Percentiles rank a stretch among this genome's conserved stretches.
Evolutionary conservation across 2,113 vertebrate species (phyloP).

Genomic region (Myotis lucifugus): DNA sequence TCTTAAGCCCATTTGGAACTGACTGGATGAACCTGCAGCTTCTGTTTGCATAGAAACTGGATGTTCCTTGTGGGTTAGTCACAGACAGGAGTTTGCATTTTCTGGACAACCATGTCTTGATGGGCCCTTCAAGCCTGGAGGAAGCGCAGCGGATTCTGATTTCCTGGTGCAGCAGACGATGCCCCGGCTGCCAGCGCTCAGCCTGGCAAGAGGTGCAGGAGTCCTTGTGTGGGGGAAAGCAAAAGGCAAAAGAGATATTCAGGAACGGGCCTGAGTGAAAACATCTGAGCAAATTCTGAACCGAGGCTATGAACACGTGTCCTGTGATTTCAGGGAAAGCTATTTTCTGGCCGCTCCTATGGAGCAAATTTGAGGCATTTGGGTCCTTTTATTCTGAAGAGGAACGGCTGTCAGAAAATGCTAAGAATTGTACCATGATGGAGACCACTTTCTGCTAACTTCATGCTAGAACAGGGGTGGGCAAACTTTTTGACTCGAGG

Average conservation of each 20-base stretch:
- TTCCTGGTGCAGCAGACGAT: not conserved
- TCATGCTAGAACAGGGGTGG: not conserved
- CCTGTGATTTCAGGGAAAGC: slow-evolving; percentile 6
- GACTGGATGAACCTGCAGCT: not conserved
- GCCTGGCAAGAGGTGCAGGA: rapidly evolving
- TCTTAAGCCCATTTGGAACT: not conserved
- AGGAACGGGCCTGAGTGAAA: slow-evolving; percentile 28
- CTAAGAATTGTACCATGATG: slow-evolving; percentile 35
- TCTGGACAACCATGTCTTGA: not conserved
- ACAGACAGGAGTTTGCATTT: not conserved
- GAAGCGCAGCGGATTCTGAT: not conserved
- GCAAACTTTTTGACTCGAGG: too few species aligned
- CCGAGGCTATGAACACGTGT: not conserved
- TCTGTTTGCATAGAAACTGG: not conserved
- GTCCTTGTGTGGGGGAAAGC: not conserved
- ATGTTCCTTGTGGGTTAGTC: not conserved
- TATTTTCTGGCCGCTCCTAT: slow-evolving; percentile 33
- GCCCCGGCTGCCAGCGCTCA: rapidly evolving
- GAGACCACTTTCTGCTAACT: not conserved
- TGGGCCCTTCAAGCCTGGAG: not conserved
- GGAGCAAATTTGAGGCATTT: slow-evolving; percentile 14
- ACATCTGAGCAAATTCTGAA: slow-evolving; percentile 37
- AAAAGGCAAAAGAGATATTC: not conserved
- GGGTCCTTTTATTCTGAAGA: not conserved
- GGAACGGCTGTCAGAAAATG: slow-evolving; percentile 36